Conservation (phyloP, 2,888 invertebrate genomes). For the Eumerus sabulonum region DNA sequence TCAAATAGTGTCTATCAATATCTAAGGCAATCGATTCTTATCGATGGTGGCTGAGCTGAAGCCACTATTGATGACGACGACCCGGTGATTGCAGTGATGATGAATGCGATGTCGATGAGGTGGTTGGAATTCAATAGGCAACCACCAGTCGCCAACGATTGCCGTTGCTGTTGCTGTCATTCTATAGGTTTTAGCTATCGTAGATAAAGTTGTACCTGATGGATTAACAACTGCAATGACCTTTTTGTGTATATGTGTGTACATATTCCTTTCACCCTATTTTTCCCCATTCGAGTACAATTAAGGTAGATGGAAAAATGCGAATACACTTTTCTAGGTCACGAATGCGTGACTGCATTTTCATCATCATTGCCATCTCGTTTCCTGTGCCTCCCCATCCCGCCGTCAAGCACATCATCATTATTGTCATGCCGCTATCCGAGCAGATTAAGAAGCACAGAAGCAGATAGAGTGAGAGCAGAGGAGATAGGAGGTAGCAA, state of each 20-base stretch:
- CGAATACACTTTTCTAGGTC: slow-evolving; percentile 66
- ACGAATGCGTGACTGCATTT: slow-evolving; percentile 66
- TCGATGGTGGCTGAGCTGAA: slow-evolving; percentile 10
- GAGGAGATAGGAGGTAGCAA: slow-evolving; percentile 18
- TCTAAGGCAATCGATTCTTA: slow-evolving; percentile 40
- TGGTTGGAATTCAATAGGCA: slow-evolving; percentile 59
- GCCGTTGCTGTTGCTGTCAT: neutral
- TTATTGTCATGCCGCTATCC: neutral
- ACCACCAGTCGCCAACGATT: slow-evolving; percentile 1
- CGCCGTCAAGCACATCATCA: neutral
- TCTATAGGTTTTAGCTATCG: too few species aligned
- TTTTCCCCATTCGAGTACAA: slow-evolving; percentile 14
- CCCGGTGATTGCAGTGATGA: slow-evolving; percentile 52
- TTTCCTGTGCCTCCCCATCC: neutral
- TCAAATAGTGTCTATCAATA: slow-evolving; percentile 62
- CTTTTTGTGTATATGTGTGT: slow-evolving; percentile 60
- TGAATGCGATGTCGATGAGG: slow-evolving; percentile 59
- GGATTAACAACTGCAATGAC: slow-evolving; percentile 64
- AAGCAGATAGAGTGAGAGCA: slow-evolving; percentile 30
- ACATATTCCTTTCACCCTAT: neutral
- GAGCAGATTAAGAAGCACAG: neutral
- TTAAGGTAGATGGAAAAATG: slow-evolving; percentile 40
- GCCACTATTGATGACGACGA: slow-evolving; percentile 10
- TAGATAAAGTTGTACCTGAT: slow-evolving; percentile 30
- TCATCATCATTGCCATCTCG: slow-evolving; percentile 49